Base-by-base conservation (phyloP, 1,140 invertebrate species). In the Sitobion miscanthi region DNA sequence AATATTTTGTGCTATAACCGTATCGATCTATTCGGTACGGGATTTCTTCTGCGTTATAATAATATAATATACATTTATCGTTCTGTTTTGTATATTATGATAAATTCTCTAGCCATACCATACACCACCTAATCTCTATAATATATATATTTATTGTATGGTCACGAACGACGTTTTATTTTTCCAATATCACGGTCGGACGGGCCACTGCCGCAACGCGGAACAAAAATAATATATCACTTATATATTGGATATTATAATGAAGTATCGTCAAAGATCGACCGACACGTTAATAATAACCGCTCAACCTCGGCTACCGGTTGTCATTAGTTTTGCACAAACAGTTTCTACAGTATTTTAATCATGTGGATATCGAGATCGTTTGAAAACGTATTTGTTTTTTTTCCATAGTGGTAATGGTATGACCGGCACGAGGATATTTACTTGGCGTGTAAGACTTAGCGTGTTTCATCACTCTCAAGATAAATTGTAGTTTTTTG, bases 111-210 rank as follows among this genome's bases (percentile, higher is more conserved):
- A 45, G 8, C 85, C 42, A 30, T 45, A n/a, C 45, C 42, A 20
- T 35, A n/a, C 62, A 77, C 62, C n/a, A 17, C 5, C 62, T n/a
- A 77, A 77, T 77, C 30, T 77, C 14, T n/a, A n/a, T 17, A 35
- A 77, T 77, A 77, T 77, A 77, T 77, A 77, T 77, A 77, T 77
- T 17, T 77, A 77, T n/a, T 6, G 5, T 62, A 69, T 5, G 30
- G 62, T 77, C 30, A 86, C 25, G 42, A 8, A 45, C 21, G 42
- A 42, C 38, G 23, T 45, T 86, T 86, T 86, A 86, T 86, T 86
- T 86, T 86, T 86, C 85, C 85, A 86, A 86, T 86, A 86, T 86
- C 85, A 86, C 85, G 85, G 38, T 86, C 45, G 85, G 85, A 30
- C 85, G 30, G 30, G 85, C 25, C 42, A 47, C 85, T 30, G 83